Evolutionary conservation across 2,797 vertebrate species (phyloP).

Genomic region (Triplophysa yarkandensis): DNA sequence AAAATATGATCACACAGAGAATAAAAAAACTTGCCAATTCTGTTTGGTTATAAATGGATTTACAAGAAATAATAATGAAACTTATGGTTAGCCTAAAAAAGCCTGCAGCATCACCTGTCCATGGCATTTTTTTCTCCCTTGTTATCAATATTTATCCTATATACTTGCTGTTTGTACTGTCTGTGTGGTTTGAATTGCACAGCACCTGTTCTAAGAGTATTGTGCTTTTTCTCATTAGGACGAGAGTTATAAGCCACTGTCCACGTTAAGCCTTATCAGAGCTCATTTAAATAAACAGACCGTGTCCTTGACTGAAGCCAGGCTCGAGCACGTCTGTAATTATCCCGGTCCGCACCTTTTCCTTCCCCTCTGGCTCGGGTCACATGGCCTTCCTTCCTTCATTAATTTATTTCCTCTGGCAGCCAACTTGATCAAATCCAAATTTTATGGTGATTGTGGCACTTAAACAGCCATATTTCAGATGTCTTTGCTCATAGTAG

Average conservation of each 20-base stretch:
- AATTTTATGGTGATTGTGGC: constrained; percentile 60
- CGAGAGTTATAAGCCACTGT: constrained; percentile 42
- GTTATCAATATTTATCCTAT: constrained; percentile 22
- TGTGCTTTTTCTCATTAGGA: constrained; percentile 51
- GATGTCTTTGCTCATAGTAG: constrained; percentile 47
- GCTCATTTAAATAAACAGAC: constrained; percentile 53
- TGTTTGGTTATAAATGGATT: constrained; percentile 41
- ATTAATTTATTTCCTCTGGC: constrained; percentile 49
- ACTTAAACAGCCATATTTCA: constrained; percentile 60
- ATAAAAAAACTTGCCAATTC: not conserved
- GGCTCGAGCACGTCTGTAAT: constrained; percentile 26
- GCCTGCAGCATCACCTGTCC: constrained; percentile 12
- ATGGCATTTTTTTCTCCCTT: not conserved
- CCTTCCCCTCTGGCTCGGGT: constrained; percentile 32
- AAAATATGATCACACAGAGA: no score
- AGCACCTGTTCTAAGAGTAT: constrained; percentile 45
- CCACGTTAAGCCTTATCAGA: constrained; percentile 48
- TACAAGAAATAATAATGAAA: constrained; percentile 39
- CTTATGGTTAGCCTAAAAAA: constrained; percentile 51
- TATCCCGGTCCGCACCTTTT: constrained; percentile 28
- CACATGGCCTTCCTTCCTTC: constrained; percentile 38
- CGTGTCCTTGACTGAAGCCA: constrained; percentile 43
- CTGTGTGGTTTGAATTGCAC: constrained; percentile 23
- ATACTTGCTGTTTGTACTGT: constrained; percentile 42
- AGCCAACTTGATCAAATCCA: constrained; percentile 54